Conservation (phyloP, 2,888 invertebrate genomes). For the Trachelus troglodyta region DNA sequence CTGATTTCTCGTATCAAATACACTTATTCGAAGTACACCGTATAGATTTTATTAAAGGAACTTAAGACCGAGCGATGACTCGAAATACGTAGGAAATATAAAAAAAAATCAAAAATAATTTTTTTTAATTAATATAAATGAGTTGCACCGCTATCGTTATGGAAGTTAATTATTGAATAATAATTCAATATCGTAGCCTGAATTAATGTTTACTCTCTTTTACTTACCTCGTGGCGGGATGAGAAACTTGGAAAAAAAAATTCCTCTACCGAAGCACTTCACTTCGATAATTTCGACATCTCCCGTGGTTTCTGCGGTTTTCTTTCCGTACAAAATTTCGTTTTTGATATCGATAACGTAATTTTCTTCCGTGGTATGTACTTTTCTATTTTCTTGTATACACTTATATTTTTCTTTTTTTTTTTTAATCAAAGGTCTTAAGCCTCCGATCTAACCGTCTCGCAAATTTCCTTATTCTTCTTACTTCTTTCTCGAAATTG, state of each 20-base stretch:
- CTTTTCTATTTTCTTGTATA: neutral
- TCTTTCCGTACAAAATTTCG: neutral
- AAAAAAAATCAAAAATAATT: neutral
- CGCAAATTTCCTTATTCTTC: neutral
- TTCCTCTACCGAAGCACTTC: neutral
- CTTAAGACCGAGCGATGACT: neutral
- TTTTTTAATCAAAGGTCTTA: neutral
- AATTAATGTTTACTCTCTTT: neutral
- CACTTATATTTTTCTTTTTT: neutral
- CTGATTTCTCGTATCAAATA: neutral
- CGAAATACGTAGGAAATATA: neutral
- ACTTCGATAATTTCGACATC: neutral
- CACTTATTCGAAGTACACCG: neutral
- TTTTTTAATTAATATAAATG: neutral
- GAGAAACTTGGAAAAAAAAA: neutral
- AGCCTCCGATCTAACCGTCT: neutral
- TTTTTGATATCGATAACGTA: neutral
- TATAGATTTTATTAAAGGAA: neutral
- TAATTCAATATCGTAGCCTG: neutral
- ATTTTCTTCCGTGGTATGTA: neutral
- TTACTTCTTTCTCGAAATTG: conserved; percentile 45
- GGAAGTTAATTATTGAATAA: neutral
- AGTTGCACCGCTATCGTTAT: neutral
- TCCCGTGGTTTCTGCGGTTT: neutral
- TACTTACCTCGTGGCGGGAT: neutral